Evolutionary conservation across 2,797 vertebrate species (phyloP).

Genomic region (Bradypus variegatus): DNA sequence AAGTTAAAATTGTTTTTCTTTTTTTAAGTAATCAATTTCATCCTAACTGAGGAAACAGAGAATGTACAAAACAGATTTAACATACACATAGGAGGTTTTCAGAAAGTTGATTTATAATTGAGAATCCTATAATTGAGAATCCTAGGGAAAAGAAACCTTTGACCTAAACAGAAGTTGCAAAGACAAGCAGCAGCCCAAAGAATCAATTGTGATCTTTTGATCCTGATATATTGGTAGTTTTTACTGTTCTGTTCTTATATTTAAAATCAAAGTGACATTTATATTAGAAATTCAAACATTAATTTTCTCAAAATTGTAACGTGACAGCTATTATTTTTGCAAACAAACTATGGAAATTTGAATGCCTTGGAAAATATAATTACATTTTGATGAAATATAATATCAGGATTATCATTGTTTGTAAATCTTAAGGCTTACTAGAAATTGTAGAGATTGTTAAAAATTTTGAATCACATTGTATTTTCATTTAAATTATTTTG

Average conservation of each 20-base stretch:
- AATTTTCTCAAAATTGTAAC: background rate
- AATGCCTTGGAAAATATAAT: background rate
- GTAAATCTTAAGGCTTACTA: too few relatives aligned
- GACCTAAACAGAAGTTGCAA: background rate
- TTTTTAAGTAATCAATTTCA: background rate
- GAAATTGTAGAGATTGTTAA: background rate
- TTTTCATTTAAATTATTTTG: background rate
- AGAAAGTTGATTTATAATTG: background rate
- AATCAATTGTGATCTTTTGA: background rate
- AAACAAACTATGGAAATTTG: background rate
- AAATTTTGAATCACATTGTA: background rate
- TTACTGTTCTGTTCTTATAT: background rate
- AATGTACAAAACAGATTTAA: background rate
- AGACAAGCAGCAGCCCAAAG: background rate
- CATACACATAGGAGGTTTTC: background rate
- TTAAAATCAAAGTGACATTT: background rate
- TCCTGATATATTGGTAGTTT: background rate
- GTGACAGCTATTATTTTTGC: background rate
- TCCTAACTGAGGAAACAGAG: background rate
- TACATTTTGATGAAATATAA: background rate
- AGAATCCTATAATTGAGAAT: background rate
- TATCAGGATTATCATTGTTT: background rate
- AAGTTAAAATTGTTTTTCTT: background rate
- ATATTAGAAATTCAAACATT: background rate
- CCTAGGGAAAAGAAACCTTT: background rate